Conservation (phyloP, 2,888 invertebrate genomes). For the Pemphredon lugubris region DNA sequence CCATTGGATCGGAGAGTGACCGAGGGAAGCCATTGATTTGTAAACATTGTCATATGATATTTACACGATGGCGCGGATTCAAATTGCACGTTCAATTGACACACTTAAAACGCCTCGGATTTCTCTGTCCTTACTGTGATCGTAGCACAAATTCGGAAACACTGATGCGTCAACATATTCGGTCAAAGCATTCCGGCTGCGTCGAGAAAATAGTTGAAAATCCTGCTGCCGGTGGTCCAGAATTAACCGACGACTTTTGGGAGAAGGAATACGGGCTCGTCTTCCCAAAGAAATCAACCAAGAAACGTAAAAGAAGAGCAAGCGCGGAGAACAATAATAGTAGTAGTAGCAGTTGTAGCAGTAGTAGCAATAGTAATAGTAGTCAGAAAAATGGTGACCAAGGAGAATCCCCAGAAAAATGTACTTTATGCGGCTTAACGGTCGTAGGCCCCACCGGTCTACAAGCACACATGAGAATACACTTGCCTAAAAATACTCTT, state of each 20-base stretch:
- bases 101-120: conserved; percentile 73
- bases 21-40: conserved; percentile 62
- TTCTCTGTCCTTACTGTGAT: conserved; percentile 76
- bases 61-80: conserved; percentile 72
- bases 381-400: conserved; percentile 26
- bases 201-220: conserved; percentile 69
- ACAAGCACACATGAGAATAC: conserved; percentile 72
- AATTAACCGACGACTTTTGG: conserved; percentile 76
- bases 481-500: conserved; percentile 58
- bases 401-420: conserved; percentile 43
- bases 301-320: conserved; percentile 61
- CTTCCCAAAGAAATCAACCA: conserved; percentile 47
- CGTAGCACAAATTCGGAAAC: conserved; percentile 73
- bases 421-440: conserved; percentile 71
- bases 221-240: conserved; percentile 61
- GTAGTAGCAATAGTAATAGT: neutral
- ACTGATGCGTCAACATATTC: conserved; percentile 73
- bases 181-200: conserved; percentile 67
- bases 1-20: conserved; percentile 15
- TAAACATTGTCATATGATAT: conserved; percentile 74
- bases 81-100: conserved; percentile 75
- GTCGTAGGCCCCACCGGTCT: conserved; percentile 70
- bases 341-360: too few species aligned
- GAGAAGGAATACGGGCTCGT: conserved; percentile 74
- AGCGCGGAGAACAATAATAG: neutral